A percentile compares a stretch with the other conserved stretches of the same genome.
These are phyloP conservation scores for Percina caprodes DNA, from an alignment of 2,113 vertebrate genomes.

Conservation along the genomic window DNA sequence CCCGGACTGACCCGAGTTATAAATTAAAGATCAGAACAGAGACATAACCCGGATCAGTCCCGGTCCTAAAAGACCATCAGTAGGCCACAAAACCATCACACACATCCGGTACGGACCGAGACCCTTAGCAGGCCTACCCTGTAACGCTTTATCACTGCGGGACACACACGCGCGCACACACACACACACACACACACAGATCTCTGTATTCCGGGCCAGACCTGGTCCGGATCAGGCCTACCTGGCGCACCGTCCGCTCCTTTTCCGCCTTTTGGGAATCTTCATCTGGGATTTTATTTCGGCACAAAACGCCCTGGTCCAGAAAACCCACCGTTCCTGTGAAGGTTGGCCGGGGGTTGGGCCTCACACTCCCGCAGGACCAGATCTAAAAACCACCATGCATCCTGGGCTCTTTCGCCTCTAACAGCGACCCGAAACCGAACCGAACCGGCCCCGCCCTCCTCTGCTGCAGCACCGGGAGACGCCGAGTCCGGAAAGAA, in stretches of 20 bases:
- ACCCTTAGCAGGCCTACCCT: too few relatives aligned
- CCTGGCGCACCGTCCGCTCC: constrained; percentile 83
- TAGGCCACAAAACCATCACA: background rate
- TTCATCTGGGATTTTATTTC: constrained; percentile 81
- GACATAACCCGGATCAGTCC: background rate
- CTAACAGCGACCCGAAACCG: background rate
- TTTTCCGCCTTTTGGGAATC: constrained; percentile 85
- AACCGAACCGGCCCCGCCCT: constrained; percentile 1
- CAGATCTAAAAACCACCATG: constrained; percentile 40
- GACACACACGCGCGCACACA: constrained; percentile 9
- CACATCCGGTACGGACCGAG: too few relatives aligned
- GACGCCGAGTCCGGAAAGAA: background rate
- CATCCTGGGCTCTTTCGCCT: background rate
- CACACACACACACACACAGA: constrained; percentile 5
- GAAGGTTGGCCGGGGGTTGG: constrained; percentile 42
- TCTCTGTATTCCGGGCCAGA: constrained; percentile 12
- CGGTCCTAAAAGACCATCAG: background rate
- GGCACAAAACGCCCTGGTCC: constrained; percentile 72
- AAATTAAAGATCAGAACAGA: constrained; percentile 11
- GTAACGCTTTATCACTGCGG: constrained; percentile 24
- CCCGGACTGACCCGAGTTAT: constrained; percentile 58
- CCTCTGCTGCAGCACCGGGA: background rate
- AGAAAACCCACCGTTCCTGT: constrained; percentile 75
- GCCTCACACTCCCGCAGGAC: constrained; percentile 55
- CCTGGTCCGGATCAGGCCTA: constrained; percentile 68